Conservation (phyloP, 2,113 vertebrate species). For the Phalacrocorax aristotelis region DNA sequence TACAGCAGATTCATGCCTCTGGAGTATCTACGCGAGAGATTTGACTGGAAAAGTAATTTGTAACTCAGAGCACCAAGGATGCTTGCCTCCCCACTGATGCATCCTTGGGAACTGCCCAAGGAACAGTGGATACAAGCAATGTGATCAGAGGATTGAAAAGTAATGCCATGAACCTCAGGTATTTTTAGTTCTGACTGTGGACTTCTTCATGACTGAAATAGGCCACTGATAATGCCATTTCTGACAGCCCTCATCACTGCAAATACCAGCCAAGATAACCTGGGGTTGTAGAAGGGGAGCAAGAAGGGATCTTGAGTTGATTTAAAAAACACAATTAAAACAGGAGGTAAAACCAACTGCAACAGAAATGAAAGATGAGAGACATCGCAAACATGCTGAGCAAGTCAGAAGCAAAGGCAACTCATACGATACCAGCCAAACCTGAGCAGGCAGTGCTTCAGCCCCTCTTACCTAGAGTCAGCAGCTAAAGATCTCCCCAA, state of each 20-base stretch:
- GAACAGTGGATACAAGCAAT: not conserved
- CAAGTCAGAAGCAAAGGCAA: not conserved
- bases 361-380: not conserved
- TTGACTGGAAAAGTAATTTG: not conserved
- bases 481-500: not conserved
- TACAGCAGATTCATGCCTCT: not conserved
- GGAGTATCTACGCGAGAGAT: not conserved
- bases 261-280: not conserved
- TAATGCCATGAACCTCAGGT: not conserved
- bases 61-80: not conserved
- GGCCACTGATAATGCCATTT: not conserved
- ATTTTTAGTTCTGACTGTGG: not conserved
- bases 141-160: not conserved
- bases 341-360: not conserved
- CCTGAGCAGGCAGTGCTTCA: not conserved
- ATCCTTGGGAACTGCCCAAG: not conserved
- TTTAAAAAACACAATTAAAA: not conserved
- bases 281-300: not conserved
- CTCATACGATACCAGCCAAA: not conserved
- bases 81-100: not conserved
- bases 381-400: fast-evolving
- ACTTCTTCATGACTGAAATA: not conserved
- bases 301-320: not conserved
- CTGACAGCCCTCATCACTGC: not conserved
- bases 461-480: not conserved